Conservation (phyloP, 2,888 invertebrate genomes). For the Platycheirus albimanus region DNA sequence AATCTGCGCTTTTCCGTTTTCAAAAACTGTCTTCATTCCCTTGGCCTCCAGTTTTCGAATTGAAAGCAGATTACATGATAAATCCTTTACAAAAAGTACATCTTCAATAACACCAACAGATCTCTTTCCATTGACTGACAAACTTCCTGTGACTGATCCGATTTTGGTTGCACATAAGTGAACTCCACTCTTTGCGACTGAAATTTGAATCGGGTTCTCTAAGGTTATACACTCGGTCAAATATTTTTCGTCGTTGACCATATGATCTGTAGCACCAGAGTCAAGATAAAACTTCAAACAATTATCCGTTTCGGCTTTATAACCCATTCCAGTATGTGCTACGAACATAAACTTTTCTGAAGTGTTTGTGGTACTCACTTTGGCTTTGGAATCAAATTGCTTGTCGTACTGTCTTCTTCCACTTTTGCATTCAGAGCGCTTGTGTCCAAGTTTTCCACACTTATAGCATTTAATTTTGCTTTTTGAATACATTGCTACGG, state of each 20-base stretch:
- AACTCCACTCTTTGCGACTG: neutral
- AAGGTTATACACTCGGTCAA: neutral
- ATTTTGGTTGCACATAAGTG: neutral
- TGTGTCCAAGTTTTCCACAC: conserved; percentile 5
- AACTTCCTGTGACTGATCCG: neutral
- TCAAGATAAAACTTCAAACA: neutral
- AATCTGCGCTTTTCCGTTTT: conserved; percentile 4
- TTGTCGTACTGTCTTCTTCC: neutral
- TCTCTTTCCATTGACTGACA: neutral
- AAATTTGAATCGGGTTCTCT: neutral
- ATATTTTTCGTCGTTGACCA: neutral
- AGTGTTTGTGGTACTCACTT: neutral
- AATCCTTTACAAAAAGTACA: neutral
- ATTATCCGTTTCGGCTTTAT: neutral
- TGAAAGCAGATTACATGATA: neutral
- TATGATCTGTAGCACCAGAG: neutral
- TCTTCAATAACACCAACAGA: neutral
- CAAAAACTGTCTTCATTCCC: neutral
- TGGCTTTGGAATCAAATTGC: neutral
- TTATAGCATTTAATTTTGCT: neutral
- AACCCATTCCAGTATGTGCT: neutral
- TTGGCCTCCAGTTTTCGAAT: neutral
- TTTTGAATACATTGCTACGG: neutral
- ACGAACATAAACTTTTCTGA: neutral
- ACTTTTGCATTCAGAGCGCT: conserved; percentile 5